Base-by-base conservation (phyloP, 2,797 vertebrate species). In the Alca torda region DNA sequence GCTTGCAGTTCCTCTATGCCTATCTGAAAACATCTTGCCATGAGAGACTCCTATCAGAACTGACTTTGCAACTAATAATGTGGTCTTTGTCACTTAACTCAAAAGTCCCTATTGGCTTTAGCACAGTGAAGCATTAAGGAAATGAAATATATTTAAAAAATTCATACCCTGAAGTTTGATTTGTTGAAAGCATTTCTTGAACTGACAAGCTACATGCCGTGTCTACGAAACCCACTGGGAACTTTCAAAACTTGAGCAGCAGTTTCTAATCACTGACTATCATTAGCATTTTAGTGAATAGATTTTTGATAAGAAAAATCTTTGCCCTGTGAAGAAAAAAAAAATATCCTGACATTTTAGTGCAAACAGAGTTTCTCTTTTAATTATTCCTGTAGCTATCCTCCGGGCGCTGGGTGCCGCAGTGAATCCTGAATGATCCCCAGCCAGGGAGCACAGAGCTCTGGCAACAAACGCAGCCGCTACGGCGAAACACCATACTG, bases 181-280 rank as follows among this genome's bases (percentile, higher is more conserved):
- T 98, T 98, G 97, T 97, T 97, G 95, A 96, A 98, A 93, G 89
- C 96, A 69, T 97, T 98, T 98, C 97, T 97, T 87, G 96, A 96
- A 94, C 95, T 98, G 98, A 98, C 98, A 98, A 98, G 97, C 97
- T 97, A 97, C 97, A 97, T 57, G 95, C 96, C 93, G 48, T 98
- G 97, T 98, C 97, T 98, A 81, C 18, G 65, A 97, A 98, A 95
- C 94, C 98, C 98, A 97, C 90, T 95, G 98, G 98, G 98, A 98
- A 97, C 98, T 98, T 98, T 97, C 96, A 97, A 87, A 98, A 97
- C 97, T 96, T 97, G 95, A 98, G 95, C 98, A 98, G 98, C 97
- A 96, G 97, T 97, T 98, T 98, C 98, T 98, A 98, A 98, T 98
- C 98, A 98, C 97, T 97, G 98, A 95, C 81, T 95, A 98, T 98